phyloP scores from a whole-genome alignment of 2,888 invertebrate genomes.

The Mythimna pallens region DNA sequence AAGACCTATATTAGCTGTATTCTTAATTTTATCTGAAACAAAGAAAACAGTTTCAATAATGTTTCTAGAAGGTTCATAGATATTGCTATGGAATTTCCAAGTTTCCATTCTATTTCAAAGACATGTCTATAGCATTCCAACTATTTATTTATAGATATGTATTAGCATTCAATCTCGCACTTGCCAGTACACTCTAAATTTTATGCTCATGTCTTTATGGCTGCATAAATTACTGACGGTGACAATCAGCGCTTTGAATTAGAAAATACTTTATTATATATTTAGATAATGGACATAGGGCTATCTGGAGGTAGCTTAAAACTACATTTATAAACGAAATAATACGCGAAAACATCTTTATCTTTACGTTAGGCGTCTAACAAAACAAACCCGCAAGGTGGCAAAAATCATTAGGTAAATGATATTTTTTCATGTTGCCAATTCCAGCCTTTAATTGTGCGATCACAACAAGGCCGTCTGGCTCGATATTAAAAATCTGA shows the following conservation, averaged over 20 bases:
- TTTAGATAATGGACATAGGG: neutral
- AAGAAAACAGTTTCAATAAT: constrained; percentile 4
- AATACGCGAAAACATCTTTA: no score
- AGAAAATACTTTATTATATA: no score
- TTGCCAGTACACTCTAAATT: constrained; percentile 34
- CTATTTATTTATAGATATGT: constrained; percentile 28
- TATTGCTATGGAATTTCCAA: neutral
- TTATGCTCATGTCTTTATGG: constrained; percentile 22
- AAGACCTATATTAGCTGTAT: constrained; percentile 96
- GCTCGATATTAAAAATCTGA: neutral
- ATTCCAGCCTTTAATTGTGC: neutral
- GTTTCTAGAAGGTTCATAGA: constrained; percentile 8
- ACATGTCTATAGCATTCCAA: neutral
- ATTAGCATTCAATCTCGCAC: constrained; percentile 32
- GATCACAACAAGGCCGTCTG: neutral
- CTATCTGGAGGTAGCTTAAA: neutral
- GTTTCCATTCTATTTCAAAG: constrained; percentile 6
- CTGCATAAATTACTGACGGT: constrained; percentile 35
- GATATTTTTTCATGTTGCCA: neutral
- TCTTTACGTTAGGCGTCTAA: no score
- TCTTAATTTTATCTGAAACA: constrained; percentile 95
- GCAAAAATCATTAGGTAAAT: neutral
- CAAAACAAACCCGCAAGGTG: neutral
- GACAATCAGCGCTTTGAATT: constrained; percentile 23
- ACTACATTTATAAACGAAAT: neutral